phyloP scores from a whole-genome alignment of 2,113 vertebrate species.

The Regulus satrapa region DNA sequence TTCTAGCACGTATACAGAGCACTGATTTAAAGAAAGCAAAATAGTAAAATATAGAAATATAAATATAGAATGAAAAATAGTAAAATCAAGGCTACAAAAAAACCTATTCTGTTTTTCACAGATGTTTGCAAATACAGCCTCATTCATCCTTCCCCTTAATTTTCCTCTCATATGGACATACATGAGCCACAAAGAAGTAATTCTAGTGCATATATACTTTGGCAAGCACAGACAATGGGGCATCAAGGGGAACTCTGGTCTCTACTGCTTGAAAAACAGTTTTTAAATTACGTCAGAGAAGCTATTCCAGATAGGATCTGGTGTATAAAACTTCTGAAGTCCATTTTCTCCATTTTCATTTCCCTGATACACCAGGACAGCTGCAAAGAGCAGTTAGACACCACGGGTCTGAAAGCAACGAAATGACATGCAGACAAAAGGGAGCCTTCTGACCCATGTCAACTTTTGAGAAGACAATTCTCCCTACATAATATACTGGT shows the following conservation, averaged over 20 bases:
- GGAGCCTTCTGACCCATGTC: not conserved
- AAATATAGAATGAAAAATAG: not conserved
- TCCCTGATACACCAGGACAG: not conserved
- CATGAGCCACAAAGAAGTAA: not conserved
- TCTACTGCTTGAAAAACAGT: not conserved
- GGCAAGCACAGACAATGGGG: accelerated
- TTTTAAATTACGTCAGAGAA: not conserved
- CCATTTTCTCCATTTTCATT: not conserved
- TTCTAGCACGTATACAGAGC: not conserved
- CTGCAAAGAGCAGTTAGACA: not conserved
- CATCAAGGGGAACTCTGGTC: not conserved
- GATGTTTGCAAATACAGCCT: not conserved
- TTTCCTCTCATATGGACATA: not conserved
- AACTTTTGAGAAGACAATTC: not conserved
- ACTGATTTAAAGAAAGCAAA: not conserved
- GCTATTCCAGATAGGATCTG: not conserved
- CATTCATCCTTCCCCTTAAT: not conserved
- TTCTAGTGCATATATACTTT: not conserved
- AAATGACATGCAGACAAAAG: accelerated
- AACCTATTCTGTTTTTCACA: not conserved
- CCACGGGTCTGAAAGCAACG: not conserved
- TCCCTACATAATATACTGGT: not conserved
- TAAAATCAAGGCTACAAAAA: not conserved
- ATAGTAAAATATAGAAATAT: not conserved
- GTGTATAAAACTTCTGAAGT: not conserved